Evolutionary conservation across 2,113 vertebrate species (phyloP).

Genomic region (Dasypus novemcinctus): DNA sequence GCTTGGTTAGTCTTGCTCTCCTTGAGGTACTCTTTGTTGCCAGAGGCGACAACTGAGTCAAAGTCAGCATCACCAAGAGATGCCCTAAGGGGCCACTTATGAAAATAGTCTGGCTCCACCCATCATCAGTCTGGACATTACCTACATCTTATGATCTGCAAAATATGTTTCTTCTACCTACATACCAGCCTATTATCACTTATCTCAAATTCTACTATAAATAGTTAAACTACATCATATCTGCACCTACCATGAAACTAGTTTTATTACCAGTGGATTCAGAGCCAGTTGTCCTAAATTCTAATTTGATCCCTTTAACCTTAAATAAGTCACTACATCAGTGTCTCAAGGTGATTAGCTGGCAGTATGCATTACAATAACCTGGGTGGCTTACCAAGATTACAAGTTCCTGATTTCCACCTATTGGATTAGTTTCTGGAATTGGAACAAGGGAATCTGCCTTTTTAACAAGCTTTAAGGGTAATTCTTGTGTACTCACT

Average conservation of each 20-base stretch:
- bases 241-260: not conserved
- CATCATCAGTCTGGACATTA: not conserved
- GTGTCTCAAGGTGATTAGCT: not conserved
- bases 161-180: not conserved
- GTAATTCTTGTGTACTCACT: not conserved
- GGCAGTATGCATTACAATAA: not conserved
- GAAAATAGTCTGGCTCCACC: not conserved
- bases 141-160: not conserved
- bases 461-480: not conserved
- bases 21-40: not conserved
- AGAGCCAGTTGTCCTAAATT: not conserved
- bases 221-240: not conserved
- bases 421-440: not conserved
- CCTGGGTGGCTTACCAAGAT: not conserved
- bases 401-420: not conserved
- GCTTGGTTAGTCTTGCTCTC: not conserved
- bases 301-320: not conserved
- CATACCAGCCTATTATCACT: not conserved
- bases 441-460: not conserved
- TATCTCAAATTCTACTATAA: not conserved
- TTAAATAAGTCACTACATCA: not conserved
- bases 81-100: not conserved
- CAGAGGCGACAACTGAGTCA: not conserved
- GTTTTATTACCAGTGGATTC: not conserved
- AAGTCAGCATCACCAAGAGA: not conserved